Percentiles rank a stretch among this genome's conserved stretches.
phyloP scores from a whole-genome alignment of 2,888 invertebrate genomes.

The Noctua janthe region DNA sequence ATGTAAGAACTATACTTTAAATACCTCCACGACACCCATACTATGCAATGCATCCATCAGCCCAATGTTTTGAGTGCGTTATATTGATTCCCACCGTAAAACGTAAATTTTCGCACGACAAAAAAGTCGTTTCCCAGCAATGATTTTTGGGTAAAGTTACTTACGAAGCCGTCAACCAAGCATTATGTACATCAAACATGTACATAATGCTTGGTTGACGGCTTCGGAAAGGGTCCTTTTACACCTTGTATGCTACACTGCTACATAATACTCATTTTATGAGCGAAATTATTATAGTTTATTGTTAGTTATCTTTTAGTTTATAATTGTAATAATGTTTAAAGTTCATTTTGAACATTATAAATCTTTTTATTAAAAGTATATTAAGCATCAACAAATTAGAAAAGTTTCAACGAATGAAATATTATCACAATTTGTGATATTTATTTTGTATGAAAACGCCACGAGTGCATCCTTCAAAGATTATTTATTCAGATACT shows the following conservation, averaged over 20 bases:
- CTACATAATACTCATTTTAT: neutral
- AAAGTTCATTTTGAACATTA: neutral
- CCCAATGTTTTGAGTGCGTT: too few relatives aligned
- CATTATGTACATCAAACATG: too few relatives aligned
- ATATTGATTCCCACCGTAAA: too few relatives aligned
- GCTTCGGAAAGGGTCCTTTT: too few relatives aligned
- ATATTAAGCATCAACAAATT: neutral
- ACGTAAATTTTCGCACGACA: too few relatives aligned
- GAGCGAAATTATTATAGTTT: neutral
- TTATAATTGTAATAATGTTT: neutral
- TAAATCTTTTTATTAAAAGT: neutral
- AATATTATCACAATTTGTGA: neutral
- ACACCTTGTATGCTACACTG: neutral
- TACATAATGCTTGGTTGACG: too few relatives aligned
- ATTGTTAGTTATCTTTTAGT: neutral
- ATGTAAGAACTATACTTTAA: too few relatives aligned
- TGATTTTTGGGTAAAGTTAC: too few relatives aligned
- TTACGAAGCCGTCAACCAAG: too few relatives aligned
- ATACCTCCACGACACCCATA: too few relatives aligned
- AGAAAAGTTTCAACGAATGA: neutral
- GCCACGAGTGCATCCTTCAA: neutral
- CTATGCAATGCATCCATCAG: too few relatives aligned
- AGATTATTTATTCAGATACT: conserved; percentile 64
- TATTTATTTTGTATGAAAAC: conserved; percentile 20
- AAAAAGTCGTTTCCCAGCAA: too few relatives aligned